Evolutionary conservation across 2,797 vertebrate genomes (phyloP), one percentile per base, ranked within the genome.

Genomic region (Toxotes lorentzi): DNA sequence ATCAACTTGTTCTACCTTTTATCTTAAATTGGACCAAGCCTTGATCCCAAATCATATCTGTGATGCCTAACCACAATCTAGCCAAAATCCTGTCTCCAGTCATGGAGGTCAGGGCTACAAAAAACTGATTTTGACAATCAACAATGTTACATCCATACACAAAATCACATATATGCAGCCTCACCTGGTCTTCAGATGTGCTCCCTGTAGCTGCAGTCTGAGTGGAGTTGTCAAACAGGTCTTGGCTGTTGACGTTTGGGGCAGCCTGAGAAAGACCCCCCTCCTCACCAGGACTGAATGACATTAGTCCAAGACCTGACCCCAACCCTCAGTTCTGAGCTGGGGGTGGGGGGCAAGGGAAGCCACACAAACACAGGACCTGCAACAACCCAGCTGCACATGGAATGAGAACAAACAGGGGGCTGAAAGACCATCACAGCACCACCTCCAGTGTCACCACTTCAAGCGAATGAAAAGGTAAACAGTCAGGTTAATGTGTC

Each of bases 271-370:
- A 48, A 0, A 72, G 83, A 90, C 85, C 80, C 87, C 88, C 90
- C 67, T 88, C 53, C 58, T 85, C 71, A 64, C 47, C 60, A 2
- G 84, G 64, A 81, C 63, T 85, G 67, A 78, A 50, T 76, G 94
- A 93, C 94, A 95, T 95, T 64, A 84, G 88, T 43, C 72, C 56
- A 41, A 62, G 13, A 66, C 48, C 70, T 66, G 47, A 83, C 48
- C 48, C 71, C 73, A 38, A 68, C 23, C 77, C 76, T 76, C 81
- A 73, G 60, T 34, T 76, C 53, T 81, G 59, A 66, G 47, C 78
- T 71, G 68, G 63, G 40, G 40, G 68, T 50, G 35, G 43, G 43
- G 13, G 14, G 21, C 13, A 17, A 38, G 61, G 27, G 13, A n/a
- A n/a, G 50, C 4, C 43, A 70, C 56, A 40, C 24, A 74, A 45